phyloP scores from a whole-genome alignment of 2,888 invertebrate species.

The Conistra vaccinii region DNA sequence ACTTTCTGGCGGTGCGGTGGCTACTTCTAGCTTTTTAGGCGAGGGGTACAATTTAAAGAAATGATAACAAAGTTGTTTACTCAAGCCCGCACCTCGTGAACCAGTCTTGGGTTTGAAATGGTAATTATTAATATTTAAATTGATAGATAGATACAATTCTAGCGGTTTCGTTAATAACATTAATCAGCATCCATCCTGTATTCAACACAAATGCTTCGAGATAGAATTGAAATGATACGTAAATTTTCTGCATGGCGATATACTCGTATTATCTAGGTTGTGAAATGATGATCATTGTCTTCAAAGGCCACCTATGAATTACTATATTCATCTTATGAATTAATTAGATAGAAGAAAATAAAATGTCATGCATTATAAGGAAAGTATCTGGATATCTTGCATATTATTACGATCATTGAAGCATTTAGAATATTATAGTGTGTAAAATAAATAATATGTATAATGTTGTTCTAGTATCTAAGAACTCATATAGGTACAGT shows the following conservation, averaged over 20 bases:
- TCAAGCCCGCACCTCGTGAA: not conserved
- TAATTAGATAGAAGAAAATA: not conserved
- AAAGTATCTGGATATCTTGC: not conserved
- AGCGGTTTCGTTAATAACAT: not conserved
- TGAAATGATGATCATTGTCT: not conserved
- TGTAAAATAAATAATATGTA: not conserved
- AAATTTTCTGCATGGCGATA: not conserved
- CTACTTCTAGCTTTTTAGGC: conserved; percentile 33
- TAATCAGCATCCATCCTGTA: not conserved
- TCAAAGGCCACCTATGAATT: conserved; percentile 1
- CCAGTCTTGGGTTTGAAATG: not conserved
- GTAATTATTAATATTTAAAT: not conserved
- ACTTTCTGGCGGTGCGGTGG: conserved; percentile 45
- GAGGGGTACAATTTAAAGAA: conserved; percentile 15
- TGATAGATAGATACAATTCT: not conserved
- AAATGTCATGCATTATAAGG: not conserved
- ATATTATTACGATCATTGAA: not conserved
- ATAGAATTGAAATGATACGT: not conserved
- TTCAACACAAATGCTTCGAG: not conserved
- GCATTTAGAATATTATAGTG: not conserved
- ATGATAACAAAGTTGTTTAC: conserved; percentile 17
- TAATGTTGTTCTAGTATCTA: too few species aligned
- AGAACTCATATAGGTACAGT: not conserved
- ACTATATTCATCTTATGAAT: not conserved
- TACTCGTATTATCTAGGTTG: too few species aligned